Evolutionary conservation across 2,113 vertebrate species (phyloP).

Genomic region (Mesoclemmys tuberculata): DNA sequence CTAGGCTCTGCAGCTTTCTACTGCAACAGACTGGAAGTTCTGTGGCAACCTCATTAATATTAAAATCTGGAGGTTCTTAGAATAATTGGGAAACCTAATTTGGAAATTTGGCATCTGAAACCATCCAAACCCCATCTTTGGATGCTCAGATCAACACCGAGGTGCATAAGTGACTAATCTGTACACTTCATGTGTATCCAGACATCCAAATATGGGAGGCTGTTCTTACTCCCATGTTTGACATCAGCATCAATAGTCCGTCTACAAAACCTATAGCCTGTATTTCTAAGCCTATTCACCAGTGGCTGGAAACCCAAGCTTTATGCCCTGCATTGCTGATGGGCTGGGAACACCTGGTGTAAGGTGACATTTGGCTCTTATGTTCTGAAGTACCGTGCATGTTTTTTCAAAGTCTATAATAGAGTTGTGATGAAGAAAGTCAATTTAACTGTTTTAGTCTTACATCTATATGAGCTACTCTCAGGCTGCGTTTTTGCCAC

Average conservation of each 20-base stretch:
- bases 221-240: background rate
- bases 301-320: constrained; percentile 8
- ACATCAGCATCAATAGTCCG: background rate
- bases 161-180: background rate
- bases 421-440: background rate
- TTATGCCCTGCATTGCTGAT: background rate
- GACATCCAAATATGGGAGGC: background rate
- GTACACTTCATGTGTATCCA: background rate
- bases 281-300: background rate
- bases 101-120: background rate
- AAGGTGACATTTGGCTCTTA: constrained; percentile 17
- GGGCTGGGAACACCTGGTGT: constrained; percentile 11
- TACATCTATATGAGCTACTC: background rate
- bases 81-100: background rate
- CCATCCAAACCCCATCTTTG: background rate
- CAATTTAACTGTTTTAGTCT: background rate
- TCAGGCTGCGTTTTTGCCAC: background rate
- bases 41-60: background rate
- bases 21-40: background rate
- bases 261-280: background rate
- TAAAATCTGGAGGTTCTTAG: background rate
- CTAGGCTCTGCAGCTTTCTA: background rate
- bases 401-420: background rate
- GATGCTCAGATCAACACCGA: background rate
- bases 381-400: background rate